These are phyloP conservation scores for Formica aserva DNA, from an alignment of 2,888 invertebrate genomes.

Conservation along the genomic window DNA sequence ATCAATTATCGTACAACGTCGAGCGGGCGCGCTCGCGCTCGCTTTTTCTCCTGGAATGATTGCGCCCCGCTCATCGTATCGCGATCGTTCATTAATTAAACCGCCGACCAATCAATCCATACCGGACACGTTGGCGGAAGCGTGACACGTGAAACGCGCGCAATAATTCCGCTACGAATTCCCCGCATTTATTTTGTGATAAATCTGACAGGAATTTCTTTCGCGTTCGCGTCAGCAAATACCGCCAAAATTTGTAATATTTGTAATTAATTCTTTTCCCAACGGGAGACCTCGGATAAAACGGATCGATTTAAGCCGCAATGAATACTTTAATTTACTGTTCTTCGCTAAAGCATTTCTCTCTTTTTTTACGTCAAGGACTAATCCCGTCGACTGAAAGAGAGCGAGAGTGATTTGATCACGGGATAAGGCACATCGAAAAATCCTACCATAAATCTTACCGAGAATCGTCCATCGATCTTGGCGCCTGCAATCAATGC, in stretches of 20 bases:
- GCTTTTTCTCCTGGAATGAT: slow-evolving; percentile 55
- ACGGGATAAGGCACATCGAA: neutral
- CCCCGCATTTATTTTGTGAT: slow-evolving; percentile 28
- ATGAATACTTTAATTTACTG: neutral
- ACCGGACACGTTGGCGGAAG: slow-evolving; percentile 43
- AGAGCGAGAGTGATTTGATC: neutral
- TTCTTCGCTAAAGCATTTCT: neutral
- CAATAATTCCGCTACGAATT: slow-evolving; percentile 52
- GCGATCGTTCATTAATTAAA: slow-evolving; percentile 65
- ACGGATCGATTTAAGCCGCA: neutral
- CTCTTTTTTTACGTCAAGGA: neutral
- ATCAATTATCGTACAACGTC: slow-evolving; percentile 74
- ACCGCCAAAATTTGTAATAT: neutral
- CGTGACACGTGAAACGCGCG: slow-evolving; percentile 34
- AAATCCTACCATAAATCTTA: slow-evolving; percentile 34
- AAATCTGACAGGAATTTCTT: slow-evolving; percentile 32
- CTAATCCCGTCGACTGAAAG: slow-evolving; percentile 10
- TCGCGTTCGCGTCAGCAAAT: neutral
- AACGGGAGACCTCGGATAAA: neutral
- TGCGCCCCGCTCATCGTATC: slow-evolving; percentile 51
- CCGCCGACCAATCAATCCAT: slow-evolving; percentile 50
- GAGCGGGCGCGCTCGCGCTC: slow-evolving; percentile 59
- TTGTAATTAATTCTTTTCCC: neutral
- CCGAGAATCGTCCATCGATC: slow-evolving; percentile 39
- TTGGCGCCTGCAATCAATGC: slow-evolving; percentile 60